Base-by-base conservation (phyloP, 2,113 vertebrate species). In the Coptodon bakossiorum region DNA sequence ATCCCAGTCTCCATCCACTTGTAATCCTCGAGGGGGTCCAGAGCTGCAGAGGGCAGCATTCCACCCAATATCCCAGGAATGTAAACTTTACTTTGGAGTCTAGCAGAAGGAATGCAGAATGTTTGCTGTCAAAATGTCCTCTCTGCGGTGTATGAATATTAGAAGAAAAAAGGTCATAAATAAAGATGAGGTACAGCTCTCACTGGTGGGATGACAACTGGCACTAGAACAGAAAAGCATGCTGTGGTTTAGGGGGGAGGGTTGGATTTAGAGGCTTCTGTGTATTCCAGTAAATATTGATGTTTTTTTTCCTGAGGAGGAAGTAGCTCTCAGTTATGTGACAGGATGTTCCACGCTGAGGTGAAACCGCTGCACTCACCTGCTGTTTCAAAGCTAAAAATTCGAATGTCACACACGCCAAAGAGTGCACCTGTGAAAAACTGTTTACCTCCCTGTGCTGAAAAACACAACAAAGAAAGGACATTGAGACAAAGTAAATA, bases 41-140 rank as follows among this genome's bases (percentile, higher is more conserved):
- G 78, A 86, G 57, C 90, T 84, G 86, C 56, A 89, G 89, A 87
- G 90, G 85, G 91, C 88, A 84, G 90, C 90, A 89, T 94, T 93
- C 93, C 89, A 90, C 84, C 36, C 85, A 31, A 73, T 85, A 63
- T 82, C 87, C 84, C 86, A 93, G 92, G 94, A 96, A 95, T 95
- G 95, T 92, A 84, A 94, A 93, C 95, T 95, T 95, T 95, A 94
- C 87, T 95, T 95, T 96, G 94, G 95, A 95, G 82, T 88, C 73
- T 86, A 87, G 88, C 80, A 80, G 73, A 61, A 95, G 93, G 93
- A 94, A 96, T 94, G 91, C 90, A 81, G 59, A 59, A 86, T 92
- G 90, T 92, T 92, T 90, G 85, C 94, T 86, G 88, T 92, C 87
- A 88, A 93, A 93, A 91, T 87, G 84, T 91, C 87, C 50, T 91